These are phyloP conservation scores for Chiloscyllium plagiosum DNA, from an alignment of 2,113 vertebrate species.

Conservation along the genomic window DNA sequence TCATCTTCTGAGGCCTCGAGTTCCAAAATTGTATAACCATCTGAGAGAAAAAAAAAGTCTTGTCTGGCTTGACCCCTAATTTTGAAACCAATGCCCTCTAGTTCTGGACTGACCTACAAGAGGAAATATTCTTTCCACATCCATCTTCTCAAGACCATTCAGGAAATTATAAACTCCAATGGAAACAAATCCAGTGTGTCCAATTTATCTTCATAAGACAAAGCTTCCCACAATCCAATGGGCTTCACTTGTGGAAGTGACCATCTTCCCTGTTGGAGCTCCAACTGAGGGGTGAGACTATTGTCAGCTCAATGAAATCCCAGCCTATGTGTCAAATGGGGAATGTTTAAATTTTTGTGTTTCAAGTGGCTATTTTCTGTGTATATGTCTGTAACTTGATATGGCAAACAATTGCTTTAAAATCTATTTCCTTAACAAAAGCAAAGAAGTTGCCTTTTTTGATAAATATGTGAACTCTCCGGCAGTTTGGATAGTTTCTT, in stretches of 20 bases:
- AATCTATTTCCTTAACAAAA: background rate
- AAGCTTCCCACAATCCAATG: too few species aligned
- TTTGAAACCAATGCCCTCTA: too few species aligned
- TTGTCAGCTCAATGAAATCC: background rate
- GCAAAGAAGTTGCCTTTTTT: constrained; percentile 47
- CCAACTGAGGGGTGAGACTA: background rate
- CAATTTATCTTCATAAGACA: too few species aligned
- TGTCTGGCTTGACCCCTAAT: too few species aligned
- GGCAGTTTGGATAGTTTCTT: constrained; percentile 48
- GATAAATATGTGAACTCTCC: constrained; percentile 39
- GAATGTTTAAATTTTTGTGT: constrained; percentile 40
- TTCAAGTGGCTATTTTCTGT: background rate
- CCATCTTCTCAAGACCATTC: too few species aligned
- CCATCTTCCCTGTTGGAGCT: background rate
- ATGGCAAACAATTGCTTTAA: background rate
- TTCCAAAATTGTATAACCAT: too few species aligned
- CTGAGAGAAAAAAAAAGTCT: too few species aligned
- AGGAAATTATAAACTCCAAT: too few species aligned
- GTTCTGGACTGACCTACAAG: too few species aligned
- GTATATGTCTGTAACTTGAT: background rate
- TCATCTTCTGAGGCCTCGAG: too few species aligned
- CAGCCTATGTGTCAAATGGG: constrained; percentile 35
- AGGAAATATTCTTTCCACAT: too few species aligned
- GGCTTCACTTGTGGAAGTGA: background rate
- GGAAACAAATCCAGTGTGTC: too few species aligned